These are phyloP conservation scores for Tokudaia muenninki DNA, from an alignment of 2,797 vertebrate species.

Conservation along the genomic window DNA sequence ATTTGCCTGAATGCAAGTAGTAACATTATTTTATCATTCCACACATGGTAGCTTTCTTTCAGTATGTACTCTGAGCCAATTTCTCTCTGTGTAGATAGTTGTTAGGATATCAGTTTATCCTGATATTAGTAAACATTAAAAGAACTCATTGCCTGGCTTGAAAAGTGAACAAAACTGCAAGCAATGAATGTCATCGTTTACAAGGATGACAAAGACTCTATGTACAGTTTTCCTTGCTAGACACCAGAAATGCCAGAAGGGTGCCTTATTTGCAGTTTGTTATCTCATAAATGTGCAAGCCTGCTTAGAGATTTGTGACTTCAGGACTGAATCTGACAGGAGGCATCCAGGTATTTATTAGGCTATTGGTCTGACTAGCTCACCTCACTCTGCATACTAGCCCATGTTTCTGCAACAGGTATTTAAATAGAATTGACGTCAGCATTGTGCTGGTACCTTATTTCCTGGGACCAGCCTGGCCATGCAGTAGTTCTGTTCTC, in stretches of 20 bases:
- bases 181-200: neutral
- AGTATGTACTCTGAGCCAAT: neutral
- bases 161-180: neutral
- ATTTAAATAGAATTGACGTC: neutral
- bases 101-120: neutral
- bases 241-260: neutral
- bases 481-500: neutral
- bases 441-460: too few species aligned
- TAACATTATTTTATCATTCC: neutral
- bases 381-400: too few species aligned
- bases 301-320: neutral
- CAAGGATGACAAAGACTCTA: neutral
- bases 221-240: neutral
- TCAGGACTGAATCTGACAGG: neutral
- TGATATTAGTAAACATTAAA: neutral
- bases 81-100: neutral
- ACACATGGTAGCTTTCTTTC: neutral
- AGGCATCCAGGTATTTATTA: neutral
- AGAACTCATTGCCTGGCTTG: neutral
- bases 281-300: neutral
- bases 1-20: neutral
- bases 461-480: neutral
- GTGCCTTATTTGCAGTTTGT: neutral
- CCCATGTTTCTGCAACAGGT: too few species aligned
- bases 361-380: too few species aligned